Conservation (phyloP, 2,888 invertebrate genomes). For the Anagyrus pseudococci region DNA sequence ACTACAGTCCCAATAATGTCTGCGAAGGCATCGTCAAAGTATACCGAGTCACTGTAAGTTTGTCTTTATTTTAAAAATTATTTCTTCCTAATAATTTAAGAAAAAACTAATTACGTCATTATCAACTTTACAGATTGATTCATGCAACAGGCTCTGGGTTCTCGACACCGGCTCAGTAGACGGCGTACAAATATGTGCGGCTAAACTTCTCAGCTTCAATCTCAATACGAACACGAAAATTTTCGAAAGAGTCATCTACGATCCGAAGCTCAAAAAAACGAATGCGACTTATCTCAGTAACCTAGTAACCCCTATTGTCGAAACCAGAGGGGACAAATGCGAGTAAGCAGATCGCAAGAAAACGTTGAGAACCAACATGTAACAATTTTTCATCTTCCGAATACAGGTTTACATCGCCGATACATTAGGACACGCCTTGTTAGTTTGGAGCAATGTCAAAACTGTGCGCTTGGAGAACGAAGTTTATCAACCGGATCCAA, state of each 20-base stretch:
- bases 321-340: constrained; percentile 36
- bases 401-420: constrained; percentile 47
- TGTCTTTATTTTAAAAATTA: neutral
- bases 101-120: neutral
- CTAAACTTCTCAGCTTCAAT: constrained; percentile 77
- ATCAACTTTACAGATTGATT: constrained; percentile 65
- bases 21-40: constrained; percentile 77
- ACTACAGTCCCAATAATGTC: constrained; percentile 64
- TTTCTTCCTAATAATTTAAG: neutral
- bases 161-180: constrained; percentile 81
- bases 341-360: constrained; percentile 38
- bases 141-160: constrained; percentile 79
- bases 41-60: constrained; percentile 71
- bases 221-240: constrained; percentile 62
- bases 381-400: neutral
- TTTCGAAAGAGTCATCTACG: constrained; percentile 20
- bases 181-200: constrained; percentile 68
- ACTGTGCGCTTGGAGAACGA: constrained; percentile 37
- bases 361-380: neutral
- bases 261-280: no score
- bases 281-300: no score
- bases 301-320: constrained; percentile 46
- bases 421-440: constrained; percentile 41
- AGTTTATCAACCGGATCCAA: constrained; percentile 30
- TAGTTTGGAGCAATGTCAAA: constrained; percentile 37